Conservation (phyloP, 2,113 vertebrate genomes). For the Carollia perspicillata region DNA sequence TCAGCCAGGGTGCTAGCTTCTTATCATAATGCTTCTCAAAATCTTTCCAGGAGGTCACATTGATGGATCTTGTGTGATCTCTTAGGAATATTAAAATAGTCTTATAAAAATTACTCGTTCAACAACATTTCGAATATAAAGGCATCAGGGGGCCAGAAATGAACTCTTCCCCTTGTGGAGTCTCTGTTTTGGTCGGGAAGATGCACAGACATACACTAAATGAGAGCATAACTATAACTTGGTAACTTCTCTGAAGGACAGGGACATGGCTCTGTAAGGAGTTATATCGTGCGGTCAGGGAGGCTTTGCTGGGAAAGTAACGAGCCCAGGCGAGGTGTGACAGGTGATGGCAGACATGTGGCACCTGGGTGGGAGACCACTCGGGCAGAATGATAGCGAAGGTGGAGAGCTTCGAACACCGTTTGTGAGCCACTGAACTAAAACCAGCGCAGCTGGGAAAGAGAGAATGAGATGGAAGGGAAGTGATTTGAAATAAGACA, state of each 20-base stretch:
- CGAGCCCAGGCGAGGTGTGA: not conserved
- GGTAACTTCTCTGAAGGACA: not conserved
- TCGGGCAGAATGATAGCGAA: not conserved
- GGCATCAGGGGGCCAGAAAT: not conserved
- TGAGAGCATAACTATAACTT: not conserved
- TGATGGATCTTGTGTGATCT: not conserved
- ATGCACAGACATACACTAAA: not conserved
- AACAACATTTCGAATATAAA: not conserved
- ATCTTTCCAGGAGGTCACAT: not conserved
- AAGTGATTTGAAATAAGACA: not conserved
- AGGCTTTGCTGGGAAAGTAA: not conserved
- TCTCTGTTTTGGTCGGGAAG: not conserved
- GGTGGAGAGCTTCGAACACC: not conserved
- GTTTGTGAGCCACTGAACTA: not conserved
- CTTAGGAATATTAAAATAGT: not conserved
- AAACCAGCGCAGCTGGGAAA: not conserved
- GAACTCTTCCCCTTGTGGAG: not conserved
- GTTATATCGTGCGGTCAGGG: not conserved
- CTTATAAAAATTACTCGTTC: conserved; percentile 40
- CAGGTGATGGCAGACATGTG: not conserved
- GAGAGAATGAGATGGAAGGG: not conserved
- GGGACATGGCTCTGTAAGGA: not conserved
- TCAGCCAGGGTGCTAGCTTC: not conserved
- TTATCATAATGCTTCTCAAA: not conserved
- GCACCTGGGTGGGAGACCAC: not conserved